phyloP scores from a whole-genome alignment of 1,140 invertebrate genomes.

The Heterodera schachtii region DNA sequence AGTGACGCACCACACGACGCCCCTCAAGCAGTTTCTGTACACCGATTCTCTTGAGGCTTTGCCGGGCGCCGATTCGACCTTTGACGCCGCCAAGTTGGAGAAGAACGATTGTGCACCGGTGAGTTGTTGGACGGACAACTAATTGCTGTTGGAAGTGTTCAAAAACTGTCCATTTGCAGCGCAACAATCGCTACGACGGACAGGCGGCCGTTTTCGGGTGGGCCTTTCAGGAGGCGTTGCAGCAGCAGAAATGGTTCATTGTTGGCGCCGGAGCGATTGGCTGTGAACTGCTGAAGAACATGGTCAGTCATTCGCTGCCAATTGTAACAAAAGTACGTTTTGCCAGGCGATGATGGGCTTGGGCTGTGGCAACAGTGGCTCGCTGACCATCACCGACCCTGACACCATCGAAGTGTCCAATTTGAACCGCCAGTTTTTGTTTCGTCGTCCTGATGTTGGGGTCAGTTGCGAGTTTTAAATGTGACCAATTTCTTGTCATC shows the following conservation, averaged over 20 bases:
- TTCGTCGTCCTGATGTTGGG: conserved; percentile 89
- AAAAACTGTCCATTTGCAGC: conserved; percentile 31
- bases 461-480: conserved; percentile 52
- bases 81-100: conserved; percentile 69
- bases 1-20: conserved; percentile 93
- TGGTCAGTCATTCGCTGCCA: conserved; percentile 70
- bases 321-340: conserved; percentile 75
- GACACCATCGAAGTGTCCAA: conserved; percentile 99
- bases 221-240: conserved; percentile 83
- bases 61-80: conserved; percentile 71
- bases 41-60: conserved; percentile 94
- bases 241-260: conserved; percentile 78
- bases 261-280: conserved; percentile 86
- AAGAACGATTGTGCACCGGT: conserved; percentile 76
- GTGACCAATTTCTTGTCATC: not conserved
- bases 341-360: conserved; percentile 71
- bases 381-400: conserved; percentile 87
- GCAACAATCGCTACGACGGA: conserved; percentile 81
- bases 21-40: conserved; percentile 92
- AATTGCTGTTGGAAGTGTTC: not conserved
- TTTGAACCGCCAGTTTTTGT: conserved; percentile 96
- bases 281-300: conserved; percentile 97
- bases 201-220: conserved; percentile 90
- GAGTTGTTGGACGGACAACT: not conserved
- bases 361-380: conserved; percentile 37